A percentile compares a stretch with the other conserved stretches of the same genome.
Evolutionary conservation across 2,888 invertebrate genomes (phyloP).

Genomic region (Tetheella fluctuosa): DNA sequence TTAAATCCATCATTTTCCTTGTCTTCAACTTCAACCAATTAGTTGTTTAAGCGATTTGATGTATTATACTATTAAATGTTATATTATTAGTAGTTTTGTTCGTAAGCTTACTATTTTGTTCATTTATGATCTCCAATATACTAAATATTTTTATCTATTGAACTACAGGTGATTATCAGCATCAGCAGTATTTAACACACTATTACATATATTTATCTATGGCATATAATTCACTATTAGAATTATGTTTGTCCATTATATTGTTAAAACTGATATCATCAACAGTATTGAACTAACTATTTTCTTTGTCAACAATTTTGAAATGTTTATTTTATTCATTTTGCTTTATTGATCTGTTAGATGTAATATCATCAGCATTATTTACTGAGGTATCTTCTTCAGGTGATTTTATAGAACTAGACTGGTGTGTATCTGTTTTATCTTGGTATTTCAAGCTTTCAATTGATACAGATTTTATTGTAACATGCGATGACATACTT

Average conservation of each 20-base stretch:
- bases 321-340: neutral
- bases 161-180: no score
- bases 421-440: neutral
- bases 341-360: neutral
- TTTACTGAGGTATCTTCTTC: neutral
- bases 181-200: neutral
- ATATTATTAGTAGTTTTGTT: no score
- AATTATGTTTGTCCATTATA: neutral
- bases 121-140: no score
- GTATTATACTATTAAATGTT: no score
- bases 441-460: neutral
- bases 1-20: neutral
- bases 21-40: slow-evolving; percentile 26
- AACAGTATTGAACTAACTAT: neutral
- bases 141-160: no score
- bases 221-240: neutral
- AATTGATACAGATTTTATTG: neutral
- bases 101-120: no score
- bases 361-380: neutral
- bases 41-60: slow-evolving; percentile 12
- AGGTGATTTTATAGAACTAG: neutral
- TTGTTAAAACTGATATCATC: neutral
- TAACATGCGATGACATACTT: neutral
- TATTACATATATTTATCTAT: neutral
- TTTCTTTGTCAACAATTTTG: neutral